phyloP scores from a whole-genome alignment of 1,140 invertebrate species.

The Phocides pigmalion region DNA sequence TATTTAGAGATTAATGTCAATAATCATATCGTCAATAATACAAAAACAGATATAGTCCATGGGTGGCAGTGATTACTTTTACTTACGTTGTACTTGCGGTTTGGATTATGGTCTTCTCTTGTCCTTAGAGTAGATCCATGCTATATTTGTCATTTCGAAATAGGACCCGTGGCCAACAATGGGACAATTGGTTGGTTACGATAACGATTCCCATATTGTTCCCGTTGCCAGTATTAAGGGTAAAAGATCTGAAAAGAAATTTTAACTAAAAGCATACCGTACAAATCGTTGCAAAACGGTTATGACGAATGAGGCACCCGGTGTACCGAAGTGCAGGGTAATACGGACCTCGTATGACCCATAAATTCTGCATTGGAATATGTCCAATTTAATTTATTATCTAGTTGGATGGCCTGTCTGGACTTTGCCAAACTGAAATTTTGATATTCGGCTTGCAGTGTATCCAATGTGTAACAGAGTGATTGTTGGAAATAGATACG shows the following conservation, averaged over 20 bases:
- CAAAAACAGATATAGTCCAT: too few relatives aligned
- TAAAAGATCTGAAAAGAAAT: not conserved
- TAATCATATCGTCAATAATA: too few relatives aligned
- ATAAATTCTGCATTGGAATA: constrained; percentile 32
- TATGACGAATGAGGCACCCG: constrained; percentile 25
- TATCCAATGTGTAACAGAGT: not conserved
- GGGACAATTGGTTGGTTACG: too few relatives aligned
- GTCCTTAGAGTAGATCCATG: too few relatives aligned
- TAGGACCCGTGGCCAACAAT: too few relatives aligned
- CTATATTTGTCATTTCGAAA: too few relatives aligned
- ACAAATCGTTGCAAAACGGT: constrained; percentile 21
- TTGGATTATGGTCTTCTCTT: too few relatives aligned
- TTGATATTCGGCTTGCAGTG: constrained; percentile 8
- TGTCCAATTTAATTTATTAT: constrained; percentile 33
- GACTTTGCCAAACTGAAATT: constrained; percentile 18
- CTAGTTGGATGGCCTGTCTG: constrained; percentile 28
- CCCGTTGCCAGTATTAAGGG: not conserved
- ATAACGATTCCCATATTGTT: too few relatives aligned
- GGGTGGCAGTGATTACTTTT: too few relatives aligned
- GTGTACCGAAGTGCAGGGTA: constrained; percentile 29
- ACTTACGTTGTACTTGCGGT: too few relatives aligned
- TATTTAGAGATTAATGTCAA: too few relatives aligned
- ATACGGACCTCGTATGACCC: constrained; percentile 22
- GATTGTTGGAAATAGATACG: not conserved
- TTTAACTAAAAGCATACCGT: not conserved